Conservation (phyloP, 2,113 vertebrate genomes). For the Falcunculus frontatus region DNA sequence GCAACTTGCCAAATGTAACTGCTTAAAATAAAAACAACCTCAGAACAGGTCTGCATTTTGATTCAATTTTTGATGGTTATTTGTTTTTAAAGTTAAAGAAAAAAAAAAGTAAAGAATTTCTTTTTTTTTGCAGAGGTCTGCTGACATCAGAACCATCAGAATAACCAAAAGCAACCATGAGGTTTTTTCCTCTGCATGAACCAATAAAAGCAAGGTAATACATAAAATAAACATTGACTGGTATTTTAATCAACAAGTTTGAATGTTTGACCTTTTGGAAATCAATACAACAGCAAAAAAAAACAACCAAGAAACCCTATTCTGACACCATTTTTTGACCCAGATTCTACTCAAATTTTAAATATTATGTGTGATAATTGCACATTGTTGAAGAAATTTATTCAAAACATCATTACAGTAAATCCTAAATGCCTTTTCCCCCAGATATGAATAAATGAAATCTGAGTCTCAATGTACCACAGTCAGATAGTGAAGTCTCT, state of each 20-base stretch:
- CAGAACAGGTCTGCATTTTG: neutral
- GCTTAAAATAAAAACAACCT: neutral
- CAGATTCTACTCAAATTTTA: neutral
- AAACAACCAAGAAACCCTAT: neutral
- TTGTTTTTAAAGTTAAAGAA: neutral
- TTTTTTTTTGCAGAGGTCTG: neutral
- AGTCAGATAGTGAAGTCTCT: rapidly evolving
- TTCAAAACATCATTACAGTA: neutral
- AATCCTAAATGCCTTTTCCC: neutral
- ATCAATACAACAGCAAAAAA: neutral
- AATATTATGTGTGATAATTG: neutral
- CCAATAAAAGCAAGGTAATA: neutral
- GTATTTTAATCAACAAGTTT: neutral
- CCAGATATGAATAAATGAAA: neutral
- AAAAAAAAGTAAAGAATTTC: neutral
- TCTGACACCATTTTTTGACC: neutral
- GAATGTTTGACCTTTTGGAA: neutral
- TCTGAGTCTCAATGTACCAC: neutral
- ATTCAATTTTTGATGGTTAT: neutral
- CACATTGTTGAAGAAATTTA: neutral
- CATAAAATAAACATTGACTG: neutral
- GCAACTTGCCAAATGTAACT: neutral
- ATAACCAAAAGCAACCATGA: neutral
- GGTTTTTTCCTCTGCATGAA: neutral
- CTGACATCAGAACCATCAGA: neutral